Evolutionary conservation across 2,888 invertebrate species (phyloP).

Genomic region (Synanthedon vespiformis): DNA sequence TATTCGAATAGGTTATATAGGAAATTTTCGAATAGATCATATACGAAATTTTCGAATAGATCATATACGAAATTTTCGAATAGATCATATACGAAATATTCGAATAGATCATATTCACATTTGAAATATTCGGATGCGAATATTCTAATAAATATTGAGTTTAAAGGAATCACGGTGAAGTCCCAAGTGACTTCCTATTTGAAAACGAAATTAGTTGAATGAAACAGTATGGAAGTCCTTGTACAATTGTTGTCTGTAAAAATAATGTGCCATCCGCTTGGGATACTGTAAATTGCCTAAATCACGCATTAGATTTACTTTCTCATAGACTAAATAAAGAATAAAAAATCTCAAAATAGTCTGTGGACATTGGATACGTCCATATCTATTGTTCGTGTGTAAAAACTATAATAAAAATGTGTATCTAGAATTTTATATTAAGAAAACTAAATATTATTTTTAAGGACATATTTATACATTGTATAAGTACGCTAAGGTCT

Average conservation of each 20-base stretch:
- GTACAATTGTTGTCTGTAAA: constrained; percentile 37
- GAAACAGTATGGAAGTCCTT: constrained; percentile 33
- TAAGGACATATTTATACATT: background rate
- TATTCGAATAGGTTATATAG: too few relatives aligned
- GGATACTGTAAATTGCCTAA: constrained; percentile 50
- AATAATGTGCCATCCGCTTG: constrained; percentile 63
- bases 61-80: too few relatives aligned
- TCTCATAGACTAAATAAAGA: constrained; percentile 16
- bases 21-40: too few relatives aligned
- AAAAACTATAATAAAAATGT: constrained; percentile 24
- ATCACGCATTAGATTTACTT: constrained; percentile 21
- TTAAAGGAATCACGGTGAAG: too few relatives aligned
- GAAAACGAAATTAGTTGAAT: constrained; percentile 11
- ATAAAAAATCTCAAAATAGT: constrained; percentile 15
- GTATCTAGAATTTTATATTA: constrained; percentile 13
- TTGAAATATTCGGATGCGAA: too few relatives aligned
- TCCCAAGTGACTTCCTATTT: too few relatives aligned
- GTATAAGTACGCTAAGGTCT: background rate
- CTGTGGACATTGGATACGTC: constrained; percentile 50
- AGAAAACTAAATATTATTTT: background rate
- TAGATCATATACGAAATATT: too few relatives aligned
- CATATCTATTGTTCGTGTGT: constrained; percentile 31
- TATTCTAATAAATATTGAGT: too few relatives aligned
- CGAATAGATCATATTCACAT: too few relatives aligned
- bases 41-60: too few relatives aligned